Evolutionary conservation across 2,888 invertebrate genomes (phyloP).

Genomic region (Agrypnus murinus): DNA sequence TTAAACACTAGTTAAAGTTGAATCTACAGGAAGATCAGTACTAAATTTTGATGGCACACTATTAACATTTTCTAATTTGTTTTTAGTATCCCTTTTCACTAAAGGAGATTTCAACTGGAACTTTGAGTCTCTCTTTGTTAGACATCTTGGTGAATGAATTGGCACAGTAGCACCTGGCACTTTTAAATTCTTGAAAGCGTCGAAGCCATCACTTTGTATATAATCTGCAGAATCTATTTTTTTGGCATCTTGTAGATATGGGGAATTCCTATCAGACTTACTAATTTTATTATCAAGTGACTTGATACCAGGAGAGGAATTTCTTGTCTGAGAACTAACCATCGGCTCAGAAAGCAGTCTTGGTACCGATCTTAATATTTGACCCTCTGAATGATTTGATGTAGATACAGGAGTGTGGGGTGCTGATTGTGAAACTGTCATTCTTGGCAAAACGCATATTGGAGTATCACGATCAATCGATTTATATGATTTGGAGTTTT

Average conservation of each 20-base stretch:
- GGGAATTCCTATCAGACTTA: constrained; percentile 57
- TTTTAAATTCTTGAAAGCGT: constrained; percentile 43
- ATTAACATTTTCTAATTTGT: constrained; percentile 39
- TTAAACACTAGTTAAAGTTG: constrained; percentile 34
- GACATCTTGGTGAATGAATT: constrained; percentile 65
- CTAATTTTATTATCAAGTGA: constrained; percentile 54
- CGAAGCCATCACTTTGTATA: constrained; percentile 51
- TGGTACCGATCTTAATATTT: constrained; percentile 65
- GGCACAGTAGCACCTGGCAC: constrained; percentile 59
- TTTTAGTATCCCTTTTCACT: constrained; percentile 63
- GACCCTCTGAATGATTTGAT: constrained; percentile 63
- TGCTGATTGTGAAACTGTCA: constrained; percentile 69
- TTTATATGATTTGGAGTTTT: constrained; percentile 66
- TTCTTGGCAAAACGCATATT: constrained; percentile 62
- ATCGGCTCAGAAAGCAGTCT: constrained; percentile 68
- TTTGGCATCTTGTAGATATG: constrained; percentile 56
- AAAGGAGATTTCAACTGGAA: constrained; percentile 67
- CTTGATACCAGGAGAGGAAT: constrained; percentile 60
- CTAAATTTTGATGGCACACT: constrained; percentile 24
- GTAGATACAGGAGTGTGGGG: constrained; percentile 70
- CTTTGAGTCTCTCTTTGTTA: constrained; percentile 65
- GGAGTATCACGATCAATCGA: constrained; percentile 66
- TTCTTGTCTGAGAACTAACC: constrained; percentile 58
- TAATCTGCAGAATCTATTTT: constrained; percentile 49
- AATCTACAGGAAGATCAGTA: constrained; percentile 27